Evolutionary conservation across 2,113 vertebrate species (phyloP).

Genomic region (Sminthopsis crassicaudata): DNA sequence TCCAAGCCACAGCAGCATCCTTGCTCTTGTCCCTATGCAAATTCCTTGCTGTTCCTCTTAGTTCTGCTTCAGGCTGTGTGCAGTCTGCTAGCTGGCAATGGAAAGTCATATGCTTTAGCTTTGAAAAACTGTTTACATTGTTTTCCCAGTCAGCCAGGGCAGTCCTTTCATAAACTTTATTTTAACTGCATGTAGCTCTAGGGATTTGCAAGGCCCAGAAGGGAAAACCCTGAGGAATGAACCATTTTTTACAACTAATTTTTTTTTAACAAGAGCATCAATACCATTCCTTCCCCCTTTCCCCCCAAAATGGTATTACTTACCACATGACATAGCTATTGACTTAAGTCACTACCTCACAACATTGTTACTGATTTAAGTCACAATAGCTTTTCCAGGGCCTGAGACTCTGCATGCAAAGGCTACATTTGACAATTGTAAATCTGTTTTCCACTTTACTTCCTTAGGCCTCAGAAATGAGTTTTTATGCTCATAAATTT

Average conservation of each 20-base stretch:
- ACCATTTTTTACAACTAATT: constrained; percentile 22
- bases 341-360: neutral
- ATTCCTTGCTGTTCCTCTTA: neutral
- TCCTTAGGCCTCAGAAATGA: neutral
- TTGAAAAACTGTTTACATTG: constrained; percentile 10
- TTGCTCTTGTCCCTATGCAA: constrained; percentile 10
- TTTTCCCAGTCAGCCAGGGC: constrained; percentile 20
- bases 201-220: neutral
- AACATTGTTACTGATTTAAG: constrained; percentile 13
- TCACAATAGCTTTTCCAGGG: neutral
- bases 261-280: neutral
- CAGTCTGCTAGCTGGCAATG: constrained; percentile 17
- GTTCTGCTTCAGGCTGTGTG: constrained; percentile 16
- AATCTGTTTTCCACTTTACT: neutral
- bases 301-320: constrained; percentile 7
- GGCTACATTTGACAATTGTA: neutral
- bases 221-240: constrained; percentile 33
- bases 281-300: neutral
- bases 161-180: constrained; percentile 20
- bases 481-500: constrained; percentile 2
- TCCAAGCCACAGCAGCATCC: neutral
- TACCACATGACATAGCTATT: neutral
- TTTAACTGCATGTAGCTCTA: neutral
- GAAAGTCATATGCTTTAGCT: neutral
- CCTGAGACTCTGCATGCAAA: neutral